Evolutionary conservation across 2,797 vertebrate species (phyloP), one percentile per base, ranked within the genome.

Genomic region (Holocentrus rufus): DNA sequence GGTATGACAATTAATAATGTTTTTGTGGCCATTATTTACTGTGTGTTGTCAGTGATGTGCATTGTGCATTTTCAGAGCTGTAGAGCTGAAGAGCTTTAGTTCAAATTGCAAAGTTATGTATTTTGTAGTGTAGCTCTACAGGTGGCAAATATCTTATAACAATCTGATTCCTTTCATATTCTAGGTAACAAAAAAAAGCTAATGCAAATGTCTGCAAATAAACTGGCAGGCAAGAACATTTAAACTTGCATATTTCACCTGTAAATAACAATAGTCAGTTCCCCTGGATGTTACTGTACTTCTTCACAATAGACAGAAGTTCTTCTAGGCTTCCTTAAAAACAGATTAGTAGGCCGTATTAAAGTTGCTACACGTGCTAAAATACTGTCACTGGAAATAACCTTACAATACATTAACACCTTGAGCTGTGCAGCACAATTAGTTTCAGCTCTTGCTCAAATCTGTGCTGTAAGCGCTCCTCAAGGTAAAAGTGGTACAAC

Each of bases 231-330:
- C 55, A 72, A 46, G 44, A 9, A n/a, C n/a, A 49, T 58, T 72
- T 18, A 73, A 83, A 82, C 72, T 64, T 72, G 47, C 47, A 82
- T 69, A 84, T 69, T 85, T 86, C 62, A 85, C 53, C 76, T 56
- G 30, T 81, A 64, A 69, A 54, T 58, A 79, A 67, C 22, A 86
- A 69, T 15, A 59, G 57, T 69, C 4, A 17, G 30, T 65, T 57
- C 17, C 42, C 9, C 54, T 34, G 17, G 53, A 22, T 46, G 39
- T 56, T 61, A 58, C 44, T 74, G 18, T 53, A 39, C 49, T 42
- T 20, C 72, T 72, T 13, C 56, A 15, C 49, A 53, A 20, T 54
- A 49, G 46, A 62, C 34, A 74, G 68, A 34, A 79, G 8, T 20
- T 71, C 6, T 58, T 64, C 72, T 27, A 27, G 25, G 56, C 52